Conservation (phyloP, 2,888 invertebrate genomes). For the Lepidochrysops patricia region DNA sequence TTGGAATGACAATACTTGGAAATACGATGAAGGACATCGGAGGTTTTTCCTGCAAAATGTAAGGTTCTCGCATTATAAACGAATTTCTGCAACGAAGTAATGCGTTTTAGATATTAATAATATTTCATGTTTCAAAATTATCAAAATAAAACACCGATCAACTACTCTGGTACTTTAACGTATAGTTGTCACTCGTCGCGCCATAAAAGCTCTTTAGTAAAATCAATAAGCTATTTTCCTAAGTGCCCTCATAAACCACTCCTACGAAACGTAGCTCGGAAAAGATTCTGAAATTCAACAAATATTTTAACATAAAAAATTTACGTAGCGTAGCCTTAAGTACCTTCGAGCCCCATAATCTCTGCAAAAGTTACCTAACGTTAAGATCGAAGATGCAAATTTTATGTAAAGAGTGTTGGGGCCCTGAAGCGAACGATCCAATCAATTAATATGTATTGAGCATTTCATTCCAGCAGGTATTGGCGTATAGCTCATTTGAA, state of each 20-base stretch:
- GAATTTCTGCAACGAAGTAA: too few species aligned
- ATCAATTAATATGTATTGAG: slow-evolving; percentile 13
- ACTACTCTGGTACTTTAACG: background rate
- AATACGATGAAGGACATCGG: too few species aligned
- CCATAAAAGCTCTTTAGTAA: background rate
- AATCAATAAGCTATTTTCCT: slow-evolving; percentile 2
- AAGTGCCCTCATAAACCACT: background rate
- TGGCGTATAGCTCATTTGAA: slow-evolving; percentile 2
- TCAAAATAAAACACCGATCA: background rate
- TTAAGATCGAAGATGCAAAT: slow-evolving; percentile 65
- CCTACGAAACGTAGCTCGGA: background rate
- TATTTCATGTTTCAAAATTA: too few species aligned
- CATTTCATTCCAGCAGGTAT: slow-evolving; percentile 12
- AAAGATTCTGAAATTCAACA: slow-evolving; percentile 14
- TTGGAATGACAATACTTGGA: too few species aligned
- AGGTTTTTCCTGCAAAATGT: too few species aligned
- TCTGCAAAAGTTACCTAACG: slow-evolving; percentile 44
- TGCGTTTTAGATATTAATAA: too few species aligned
- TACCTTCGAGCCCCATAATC: slow-evolving; percentile 37
- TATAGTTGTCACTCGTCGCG: background rate
- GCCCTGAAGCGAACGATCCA: slow-evolving; percentile 8
- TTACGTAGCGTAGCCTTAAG: slow-evolving; percentile 37
- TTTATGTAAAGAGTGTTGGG: slow-evolving; percentile 53
- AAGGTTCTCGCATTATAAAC: too few species aligned
- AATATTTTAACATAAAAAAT: slow-evolving; percentile 37